Base-by-base conservation (phyloP, 2,797 vertebrate genomes). In the Peromyscus aztecus region DNA sequence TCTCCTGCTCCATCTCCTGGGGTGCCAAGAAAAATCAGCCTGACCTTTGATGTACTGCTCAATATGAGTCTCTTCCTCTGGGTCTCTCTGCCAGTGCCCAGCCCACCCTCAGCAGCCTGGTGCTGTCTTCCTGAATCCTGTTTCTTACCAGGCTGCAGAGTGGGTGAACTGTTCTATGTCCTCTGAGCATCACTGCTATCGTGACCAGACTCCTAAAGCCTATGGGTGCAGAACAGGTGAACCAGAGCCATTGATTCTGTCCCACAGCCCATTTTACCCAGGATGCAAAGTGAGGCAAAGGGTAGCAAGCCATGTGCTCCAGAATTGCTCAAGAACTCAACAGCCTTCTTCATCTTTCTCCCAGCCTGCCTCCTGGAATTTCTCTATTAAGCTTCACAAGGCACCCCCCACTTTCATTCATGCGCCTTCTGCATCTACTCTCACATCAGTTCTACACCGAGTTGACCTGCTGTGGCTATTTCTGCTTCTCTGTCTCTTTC, bases 1-100 rank as follows among this genome's bases (percentile, higher is more conserved):
- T 90, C 93, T 93, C 69, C 91, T 46, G 94, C 97, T 97, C 89
- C 96, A 94, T 92, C 82, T 52, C 96, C 89, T 82, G 9, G 78
- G 78, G 76, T 52, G 69, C 95, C 89, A 71, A 82, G 91, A 80
- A 97, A 95, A 95, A 93, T 89, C 93, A 77, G 13, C 55, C 86
- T 96, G 97, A 95, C 97, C 97, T 97, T 97, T 97, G 76, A 75
- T 95, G 89, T 94, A 65, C 78, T 77, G 65, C 67, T 94, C 63
- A 75, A 83, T 95, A 77, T 76, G 67, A 61, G 31, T 76, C 82
- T 75, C 94, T 78, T 49, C 49, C 49, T 95, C 67, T 2, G 0
- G 31, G 63, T 91, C 92, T 94, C 57, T 89, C 92, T 76, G 37
- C 82, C 14, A 17, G 40, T 27, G 27, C 2, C 6, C 29, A 52